Conservation (phyloP, 2,888 invertebrate genomes). For the Troides aeacus region DNA sequence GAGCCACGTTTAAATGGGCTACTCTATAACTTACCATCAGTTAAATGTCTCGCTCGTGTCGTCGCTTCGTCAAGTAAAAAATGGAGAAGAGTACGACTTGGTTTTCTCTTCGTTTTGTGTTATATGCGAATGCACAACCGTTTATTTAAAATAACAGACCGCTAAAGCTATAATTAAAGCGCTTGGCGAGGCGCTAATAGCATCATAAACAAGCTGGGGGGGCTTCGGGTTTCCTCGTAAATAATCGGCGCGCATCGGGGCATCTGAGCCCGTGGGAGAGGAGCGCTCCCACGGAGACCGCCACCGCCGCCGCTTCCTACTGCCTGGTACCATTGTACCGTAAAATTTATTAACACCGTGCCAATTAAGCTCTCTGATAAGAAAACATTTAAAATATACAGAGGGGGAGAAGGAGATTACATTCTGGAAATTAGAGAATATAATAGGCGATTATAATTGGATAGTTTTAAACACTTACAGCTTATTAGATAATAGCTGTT, state of each 20-base stretch:
- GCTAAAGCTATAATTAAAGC: conserved; percentile 20
- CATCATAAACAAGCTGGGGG: conserved; percentile 22
- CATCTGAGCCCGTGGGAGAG: conserved; percentile 35
- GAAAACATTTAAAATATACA: background rate
- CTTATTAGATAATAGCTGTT: no score
- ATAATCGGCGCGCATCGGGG: conserved; percentile 20
- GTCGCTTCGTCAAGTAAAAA: no score
- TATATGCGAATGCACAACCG: background rate
- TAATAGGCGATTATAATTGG: background rate
- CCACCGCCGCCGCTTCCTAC: conserved; percentile 26
- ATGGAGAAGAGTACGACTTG: background rate
- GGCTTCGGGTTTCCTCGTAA: conserved; percentile 29
- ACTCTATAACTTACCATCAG: no score
- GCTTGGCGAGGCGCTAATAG: conserved; percentile 18
- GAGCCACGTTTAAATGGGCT: no score
- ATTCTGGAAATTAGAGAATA: background rate
- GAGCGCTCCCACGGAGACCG: conserved; percentile 25
- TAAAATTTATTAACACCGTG: conserved; percentile 20
- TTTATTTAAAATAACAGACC: conserved; percentile 9
- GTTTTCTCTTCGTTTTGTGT: background rate
- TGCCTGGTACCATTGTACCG: conserved; percentile 29
- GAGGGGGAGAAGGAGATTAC: background rate
- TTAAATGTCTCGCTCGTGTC: no score
- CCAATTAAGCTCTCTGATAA: conserved; percentile 6
- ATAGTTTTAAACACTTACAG: no score